Percentiles rank a stretch among this genome's conserved stretches.
These are phyloP conservation scores for Melanotus villosus DNA, from an alignment of 2,888 invertebrate genomes.

Conservation along the genomic window DNA sequence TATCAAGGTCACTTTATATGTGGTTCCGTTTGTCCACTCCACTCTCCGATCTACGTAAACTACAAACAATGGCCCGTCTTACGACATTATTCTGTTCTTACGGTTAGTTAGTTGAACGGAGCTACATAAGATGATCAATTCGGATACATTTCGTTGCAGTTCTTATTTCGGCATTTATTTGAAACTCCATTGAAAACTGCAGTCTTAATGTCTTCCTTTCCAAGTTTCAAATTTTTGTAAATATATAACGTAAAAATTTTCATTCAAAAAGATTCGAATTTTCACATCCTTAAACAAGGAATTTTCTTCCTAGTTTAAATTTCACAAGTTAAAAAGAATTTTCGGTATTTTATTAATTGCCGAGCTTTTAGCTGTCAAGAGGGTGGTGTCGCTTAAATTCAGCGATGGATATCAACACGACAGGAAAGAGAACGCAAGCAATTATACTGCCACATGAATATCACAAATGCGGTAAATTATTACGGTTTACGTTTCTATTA, in stretches of 20 bases:
- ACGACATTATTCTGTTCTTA: background rate
- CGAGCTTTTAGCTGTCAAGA: slow-evolving; percentile 1
- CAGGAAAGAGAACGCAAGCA: background rate
- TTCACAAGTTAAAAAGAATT: background rate
- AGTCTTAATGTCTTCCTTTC: no score
- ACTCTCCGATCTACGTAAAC: background rate
- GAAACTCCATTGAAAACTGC: no score
- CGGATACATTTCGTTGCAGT: no score
- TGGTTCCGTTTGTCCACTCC: slow-evolving; percentile 4
- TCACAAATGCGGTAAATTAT: background rate
- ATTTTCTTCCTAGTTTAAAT: no score
- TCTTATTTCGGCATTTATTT: no score
- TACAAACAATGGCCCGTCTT: slow-evolving; percentile 4
- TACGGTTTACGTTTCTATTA: background rate
- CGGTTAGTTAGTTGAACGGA: background rate
- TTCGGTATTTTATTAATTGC: background rate
- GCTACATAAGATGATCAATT: no score
- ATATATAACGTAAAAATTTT: no score
- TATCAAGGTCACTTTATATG: slow-evolving; percentile 25
- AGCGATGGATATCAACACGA: background rate
- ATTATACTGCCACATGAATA: background rate
- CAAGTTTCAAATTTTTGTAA: no score
- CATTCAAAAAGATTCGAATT: no score
- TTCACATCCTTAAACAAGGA: no score
- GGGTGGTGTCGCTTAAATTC: background rate